Percentiles rank a stretch among this genome's conserved stretches.
phyloP scores from a whole-genome alignment of 2,888 invertebrate species.

The Leptothorax acervorum region DNA sequence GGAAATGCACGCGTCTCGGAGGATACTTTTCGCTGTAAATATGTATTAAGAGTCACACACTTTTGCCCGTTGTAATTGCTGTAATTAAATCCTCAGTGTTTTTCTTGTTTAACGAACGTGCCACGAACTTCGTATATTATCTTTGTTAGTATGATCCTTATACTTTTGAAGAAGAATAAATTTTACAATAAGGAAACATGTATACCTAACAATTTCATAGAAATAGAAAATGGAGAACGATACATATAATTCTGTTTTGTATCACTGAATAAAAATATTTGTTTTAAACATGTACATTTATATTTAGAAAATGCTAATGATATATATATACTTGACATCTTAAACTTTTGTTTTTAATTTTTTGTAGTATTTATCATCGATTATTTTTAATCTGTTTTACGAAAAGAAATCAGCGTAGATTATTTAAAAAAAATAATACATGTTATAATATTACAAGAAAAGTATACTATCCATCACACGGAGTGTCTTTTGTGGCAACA shows the following conservation, averaged over 20 bases:
- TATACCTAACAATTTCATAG: background rate
- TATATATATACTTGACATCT: background rate
- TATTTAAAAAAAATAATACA: background rate
- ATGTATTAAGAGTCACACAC: conserved; percentile 47
- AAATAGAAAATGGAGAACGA: background rate
- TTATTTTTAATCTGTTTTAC: background rate
- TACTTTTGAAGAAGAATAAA: conserved; percentile 2
- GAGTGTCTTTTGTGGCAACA: background rate
- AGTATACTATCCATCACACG: background rate
- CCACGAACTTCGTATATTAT: background rate
- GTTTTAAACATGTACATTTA: background rate
- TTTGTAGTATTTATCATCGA: background rate
- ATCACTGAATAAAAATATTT: background rate
- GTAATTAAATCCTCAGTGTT: conserved; percentile 50
- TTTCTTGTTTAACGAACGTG: conserved; percentile 45
- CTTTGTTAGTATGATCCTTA: background rate
- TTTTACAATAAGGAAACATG: background rate
- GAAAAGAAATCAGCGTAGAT: conserved; percentile 7
- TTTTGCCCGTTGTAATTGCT: conserved; percentile 24
- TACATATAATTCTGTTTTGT: background rate
- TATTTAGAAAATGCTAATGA: background rate
- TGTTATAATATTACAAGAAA: background rate
- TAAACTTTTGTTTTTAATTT: background rate
- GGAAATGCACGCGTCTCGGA: conserved; percentile 36
- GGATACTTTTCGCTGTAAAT: conserved; percentile 41